Percentiles rank a stretch among this genome's conserved stretches.
These are phyloP conservation scores for Hippocampus kuda DNA, from an alignment of 2,797 vertebrate species.

Conservation along the genomic window DNA sequence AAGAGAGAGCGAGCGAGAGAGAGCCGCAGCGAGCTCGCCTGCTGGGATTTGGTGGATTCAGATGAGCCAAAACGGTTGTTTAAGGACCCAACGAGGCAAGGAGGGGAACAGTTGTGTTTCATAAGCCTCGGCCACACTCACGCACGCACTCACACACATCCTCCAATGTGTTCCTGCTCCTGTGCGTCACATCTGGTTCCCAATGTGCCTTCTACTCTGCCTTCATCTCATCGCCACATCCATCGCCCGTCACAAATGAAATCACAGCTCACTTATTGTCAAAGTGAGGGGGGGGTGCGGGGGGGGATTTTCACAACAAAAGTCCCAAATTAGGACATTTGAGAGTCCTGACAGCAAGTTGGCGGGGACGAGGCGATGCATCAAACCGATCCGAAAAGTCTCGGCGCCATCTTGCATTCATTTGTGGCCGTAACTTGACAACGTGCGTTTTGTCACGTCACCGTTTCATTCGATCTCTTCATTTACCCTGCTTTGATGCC, in stretches of 20 bases:
- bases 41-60: neutral
- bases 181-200: constrained; percentile 64
- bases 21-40: neutral
- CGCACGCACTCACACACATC: constrained; percentile 39
- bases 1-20: too few relatives aligned
- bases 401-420: too few relatives aligned
- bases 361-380: too few relatives aligned
- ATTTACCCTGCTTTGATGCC: too few relatives aligned
- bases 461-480: too few relatives aligned
- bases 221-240: neutral
- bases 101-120: constrained; percentile 12
- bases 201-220: constrained; percentile 38
- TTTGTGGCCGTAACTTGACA: too few relatives aligned
- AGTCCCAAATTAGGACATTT: too few relatives aligned
- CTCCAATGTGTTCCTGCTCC: constrained; percentile 39
- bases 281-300: too few relatives aligned
- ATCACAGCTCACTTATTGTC: neutral
- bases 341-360: too few relatives aligned
- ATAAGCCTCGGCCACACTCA: constrained; percentile 4
- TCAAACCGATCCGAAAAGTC: too few relatives aligned
- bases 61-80: constrained; percentile 2
- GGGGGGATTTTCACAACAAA: too few relatives aligned
- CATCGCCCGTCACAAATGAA: neutral
- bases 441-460: too few relatives aligned
- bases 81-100: constrained; percentile 20